phyloP scores from a whole-genome alignment of 1,140 invertebrate species.

The Daktulosphaira vitifoliae region DNA sequence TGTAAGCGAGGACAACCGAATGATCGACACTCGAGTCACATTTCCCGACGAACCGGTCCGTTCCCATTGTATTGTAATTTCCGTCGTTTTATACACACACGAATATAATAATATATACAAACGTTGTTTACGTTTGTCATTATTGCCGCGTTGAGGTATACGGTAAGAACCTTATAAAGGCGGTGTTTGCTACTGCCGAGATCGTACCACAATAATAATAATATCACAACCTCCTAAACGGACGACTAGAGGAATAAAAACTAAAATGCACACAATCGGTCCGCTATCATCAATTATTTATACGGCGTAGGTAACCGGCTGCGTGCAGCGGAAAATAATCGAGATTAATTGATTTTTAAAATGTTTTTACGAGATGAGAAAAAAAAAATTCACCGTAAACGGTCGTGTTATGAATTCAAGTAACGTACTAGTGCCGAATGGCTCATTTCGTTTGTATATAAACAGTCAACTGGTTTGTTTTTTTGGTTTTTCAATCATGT shows the following conservation, averaged over 20 bases:
- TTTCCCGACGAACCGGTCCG: not conserved
- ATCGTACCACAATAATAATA: no score
- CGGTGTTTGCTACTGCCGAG: not conserved
- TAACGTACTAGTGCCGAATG: not conserved
- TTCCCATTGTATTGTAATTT: conserved; percentile 31
- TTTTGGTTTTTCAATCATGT: no score
- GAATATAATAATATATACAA: not conserved
- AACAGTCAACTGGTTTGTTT: no score
- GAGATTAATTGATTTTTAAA: conserved; percentile 29
- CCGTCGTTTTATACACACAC: no score
- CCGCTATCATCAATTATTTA: conserved; percentile 31
- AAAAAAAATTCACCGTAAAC: not conserved
- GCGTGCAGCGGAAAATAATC: conserved; percentile 11
- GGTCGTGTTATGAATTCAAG: conserved; percentile 19
- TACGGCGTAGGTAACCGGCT: not conserved
- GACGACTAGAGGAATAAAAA: no score
- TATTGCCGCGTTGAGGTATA: not conserved
- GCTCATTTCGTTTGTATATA: not conserved
- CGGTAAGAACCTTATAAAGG: not conserved
- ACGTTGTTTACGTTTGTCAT: not conserved
- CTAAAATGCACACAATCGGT: not conserved
- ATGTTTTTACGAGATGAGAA: not conserved
- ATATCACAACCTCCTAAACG: no score
- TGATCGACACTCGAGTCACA: conserved; percentile 21
- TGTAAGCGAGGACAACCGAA: not conserved